Percentiles rank a stretch among this genome's conserved stretches.
Evolutionary conservation across 92 coral and sea anemone species (phyloP).

Genomic region (Zoanthus sociatus): DNA sequence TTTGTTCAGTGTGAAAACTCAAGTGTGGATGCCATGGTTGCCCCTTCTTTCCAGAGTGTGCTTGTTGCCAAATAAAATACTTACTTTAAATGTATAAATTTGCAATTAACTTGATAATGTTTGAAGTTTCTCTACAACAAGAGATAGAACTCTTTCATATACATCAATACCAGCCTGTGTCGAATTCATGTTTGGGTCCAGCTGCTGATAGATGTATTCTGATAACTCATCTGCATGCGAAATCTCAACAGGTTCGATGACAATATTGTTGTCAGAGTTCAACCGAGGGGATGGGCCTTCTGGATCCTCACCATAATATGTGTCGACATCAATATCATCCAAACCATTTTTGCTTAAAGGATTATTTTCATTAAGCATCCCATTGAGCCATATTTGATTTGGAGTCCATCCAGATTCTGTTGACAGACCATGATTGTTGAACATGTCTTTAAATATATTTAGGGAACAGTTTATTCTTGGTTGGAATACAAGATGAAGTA

Average conservation of each 20-base stretch:
- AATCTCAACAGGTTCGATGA: background rate
- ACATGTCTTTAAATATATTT: background rate
- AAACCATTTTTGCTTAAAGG: background rate
- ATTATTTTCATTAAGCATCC: background rate
- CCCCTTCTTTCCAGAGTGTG: background rate
- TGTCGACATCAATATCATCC: background rate
- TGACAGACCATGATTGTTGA: background rate
- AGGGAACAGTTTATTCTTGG: background rate
- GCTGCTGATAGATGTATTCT: background rate
- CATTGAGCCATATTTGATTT: background rate
- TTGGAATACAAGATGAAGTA: background rate
- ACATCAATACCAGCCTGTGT: conserved; percentile 17
- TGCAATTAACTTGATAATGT: conserved; percentile 7
- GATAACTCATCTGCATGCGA: conserved; percentile 1
- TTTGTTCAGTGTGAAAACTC: no score
- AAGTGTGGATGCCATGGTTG: background rate
- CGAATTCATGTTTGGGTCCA: conserved; percentile 9
- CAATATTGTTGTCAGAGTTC: background rate
- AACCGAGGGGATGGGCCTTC: background rate
- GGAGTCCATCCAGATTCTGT: conserved; percentile 2
- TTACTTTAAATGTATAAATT: background rate
- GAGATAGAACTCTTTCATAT: conserved; percentile 23
- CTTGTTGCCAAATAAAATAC: background rate
- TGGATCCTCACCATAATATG: conserved; percentile 3
- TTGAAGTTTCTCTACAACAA: conserved; percentile 15